phyloP scores from a whole-genome alignment of 2,888 invertebrate species.

The Tribolium freemani region DNA sequence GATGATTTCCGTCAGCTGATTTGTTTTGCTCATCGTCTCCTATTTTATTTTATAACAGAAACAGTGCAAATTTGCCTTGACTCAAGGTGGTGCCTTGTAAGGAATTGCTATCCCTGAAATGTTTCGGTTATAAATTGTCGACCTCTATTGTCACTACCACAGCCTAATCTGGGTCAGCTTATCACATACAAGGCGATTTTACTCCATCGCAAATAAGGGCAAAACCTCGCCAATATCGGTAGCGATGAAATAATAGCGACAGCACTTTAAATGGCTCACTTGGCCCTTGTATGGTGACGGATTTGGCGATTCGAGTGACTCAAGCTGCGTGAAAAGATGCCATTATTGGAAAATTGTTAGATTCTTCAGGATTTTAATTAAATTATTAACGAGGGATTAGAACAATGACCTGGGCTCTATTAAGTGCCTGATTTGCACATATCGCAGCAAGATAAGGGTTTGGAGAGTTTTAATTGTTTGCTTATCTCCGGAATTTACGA shows the following conservation, averaged over 20 bases:
- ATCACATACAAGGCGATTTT: constrained; percentile 25
- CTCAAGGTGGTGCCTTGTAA: constrained; percentile 16
- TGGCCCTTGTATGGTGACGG: constrained; percentile 21
- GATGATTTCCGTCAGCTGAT: too few species aligned
- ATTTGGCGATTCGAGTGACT: constrained; percentile 26
- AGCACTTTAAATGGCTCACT: constrained; percentile 8
- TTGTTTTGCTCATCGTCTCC: not conserved
- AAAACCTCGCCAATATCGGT: constrained; percentile 25
- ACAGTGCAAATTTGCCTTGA: not conserved
- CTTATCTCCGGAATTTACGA: too few species aligned
- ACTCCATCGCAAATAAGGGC: constrained; percentile 24
- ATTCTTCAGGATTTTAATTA: not conserved
- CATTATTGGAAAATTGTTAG: constrained; percentile 6
- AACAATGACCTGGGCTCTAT: not conserved
- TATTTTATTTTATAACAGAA: too few species aligned
- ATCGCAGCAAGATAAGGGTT: too few species aligned
- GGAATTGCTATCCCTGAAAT: constrained; percentile 12
- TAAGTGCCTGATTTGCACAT: not conserved
- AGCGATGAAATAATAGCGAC: constrained; percentile 19
- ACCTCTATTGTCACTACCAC: constrained; percentile 28
- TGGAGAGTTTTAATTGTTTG: too few species aligned
- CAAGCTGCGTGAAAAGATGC: constrained; percentile 1
- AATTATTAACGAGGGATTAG: not conserved
- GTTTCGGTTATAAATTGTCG: constrained; percentile 7
- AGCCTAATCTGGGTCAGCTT: constrained; percentile 31